Evolutionary conservation across 2,113 vertebrate species (phyloP), one percentile per base, ranked within the genome.

Genomic region (Callipepla squamata): DNA sequence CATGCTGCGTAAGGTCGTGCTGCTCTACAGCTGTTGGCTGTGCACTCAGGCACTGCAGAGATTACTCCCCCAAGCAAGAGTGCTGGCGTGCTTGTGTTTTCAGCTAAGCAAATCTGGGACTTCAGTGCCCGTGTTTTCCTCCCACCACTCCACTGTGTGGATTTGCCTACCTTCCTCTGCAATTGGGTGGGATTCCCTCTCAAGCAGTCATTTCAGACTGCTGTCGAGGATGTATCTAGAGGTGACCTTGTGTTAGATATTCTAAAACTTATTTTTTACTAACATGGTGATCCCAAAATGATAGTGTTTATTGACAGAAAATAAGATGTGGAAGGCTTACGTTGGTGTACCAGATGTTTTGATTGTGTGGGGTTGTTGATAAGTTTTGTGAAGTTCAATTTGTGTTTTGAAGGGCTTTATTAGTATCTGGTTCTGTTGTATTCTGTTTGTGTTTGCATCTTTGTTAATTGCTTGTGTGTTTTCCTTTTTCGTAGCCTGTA

Each of bases 401-500:
- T 85, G 38, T 91, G 23, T 77, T 95, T 72, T 80, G 21, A 53
- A 68, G 59, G 63, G 28, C 38, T 94, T 21, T 51, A 5, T n/a
- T 87, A 17, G 58, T 78, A 0, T 47, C 38, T 69, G 28, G 7
- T 69, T 30, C 53, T 83, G 9, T 87, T 58, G 4, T 47, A 42
- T 80, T 79, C 26, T 90, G 22, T 77, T 62, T 73, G 38, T 70
- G 42, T 40, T 57, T 89, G 34, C 67, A 2, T 80, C 55, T 84
- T 74, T 65, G 58, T 87, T 89, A 83, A 18, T 53, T 80, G 65
- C 1, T 3, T 87, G 14, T 66, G 59, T 55, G 22, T 68, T 70
- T 92, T 65, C 48, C 28, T 48, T 90, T 80, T 94, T 12, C 79
- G 13, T 95, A 89, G 92, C 62, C 72, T 79, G 38, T 42, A 85